phyloP scores from a whole-genome alignment of 2,797 vertebrate species.

The Lindbergichthys nudifrons region DNA sequence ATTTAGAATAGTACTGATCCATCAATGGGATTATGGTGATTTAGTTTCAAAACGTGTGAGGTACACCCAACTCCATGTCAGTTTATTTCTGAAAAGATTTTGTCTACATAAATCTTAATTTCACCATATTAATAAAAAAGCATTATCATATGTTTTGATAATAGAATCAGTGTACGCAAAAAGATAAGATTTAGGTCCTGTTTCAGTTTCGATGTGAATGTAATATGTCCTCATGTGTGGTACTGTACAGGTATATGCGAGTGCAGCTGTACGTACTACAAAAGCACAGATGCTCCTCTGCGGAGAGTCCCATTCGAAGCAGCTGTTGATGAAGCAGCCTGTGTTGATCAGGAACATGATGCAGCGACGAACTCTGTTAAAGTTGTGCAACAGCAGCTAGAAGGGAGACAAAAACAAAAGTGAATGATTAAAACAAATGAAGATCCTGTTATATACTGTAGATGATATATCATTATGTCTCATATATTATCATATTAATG shows the following conservation, averaged over 20 bases:
- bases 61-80: not conserved
- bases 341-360: constrained; percentile 93
- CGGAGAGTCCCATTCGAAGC: constrained; percentile 97
- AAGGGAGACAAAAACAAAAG: constrained; percentile 27
- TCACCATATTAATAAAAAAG: constrained; percentile 6
- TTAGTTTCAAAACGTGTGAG: not conserved
- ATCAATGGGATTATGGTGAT: not conserved
- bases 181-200: not conserved
- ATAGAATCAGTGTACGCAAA: not conserved
- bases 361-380: constrained; percentile 91
- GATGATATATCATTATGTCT: not conserved
- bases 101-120: not conserved
- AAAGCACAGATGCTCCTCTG: constrained; percentile 97
- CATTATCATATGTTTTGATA: not conserved
- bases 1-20: not conserved
- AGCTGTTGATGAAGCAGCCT: constrained; percentile 95
- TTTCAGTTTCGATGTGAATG: not conserved
- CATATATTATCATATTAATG: not conserved
- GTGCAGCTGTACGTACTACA: constrained; percentile 86
- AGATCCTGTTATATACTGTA: not conserved
- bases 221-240: not conserved
- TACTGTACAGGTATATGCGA: constrained; percentile 7
- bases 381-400: constrained; percentile 94
- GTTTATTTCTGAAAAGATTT: not conserved
- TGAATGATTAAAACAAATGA: not conserved